Evolutionary conservation across 2,888 invertebrate genomes (phyloP), one percentile per base, ranked within the genome.

Genomic region (Cataglyphis rosenhaueri): DNA sequence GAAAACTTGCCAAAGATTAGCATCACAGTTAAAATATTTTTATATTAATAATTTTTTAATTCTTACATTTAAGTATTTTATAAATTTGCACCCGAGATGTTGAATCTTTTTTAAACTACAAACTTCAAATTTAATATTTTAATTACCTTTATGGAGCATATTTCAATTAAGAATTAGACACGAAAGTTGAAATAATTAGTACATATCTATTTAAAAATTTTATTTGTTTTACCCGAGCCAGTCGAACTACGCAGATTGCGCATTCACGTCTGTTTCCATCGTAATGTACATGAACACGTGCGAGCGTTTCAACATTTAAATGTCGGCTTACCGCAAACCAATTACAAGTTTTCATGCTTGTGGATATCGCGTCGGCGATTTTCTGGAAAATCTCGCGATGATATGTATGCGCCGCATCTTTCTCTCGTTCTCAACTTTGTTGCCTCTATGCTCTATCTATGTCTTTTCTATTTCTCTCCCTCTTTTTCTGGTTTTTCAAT

Each of bases 301-400:
- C 65, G 52, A 74, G n/a, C 29, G 35, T 41, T 15, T 41, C 64
- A 64, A 85, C 81, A 78, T 85, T 86, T 85, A 82, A 86, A 82
- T 78, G 81, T 81, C 75, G 81, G 64, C 74, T 85, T 83, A 85
- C 74, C 73, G 38, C 76, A 64, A 83, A 84, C 78, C 74, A 85
- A 86, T 85, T 86, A 78, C 83, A 82, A 83, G 68, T 82, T 85
- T 85, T 83, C 85, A 64, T 52, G 75, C 68, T 59, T 71, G 65
- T 35, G 81, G 66, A 76, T 64, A 66, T 84, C 73, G 66, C 76
- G 81, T 74, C 65, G 73, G 70, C 85, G 81, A 84, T 85, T 82
- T 85, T 41, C 84, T 70, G 74, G 70, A 35, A 44, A 85, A 85
- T 85, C 76, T 84, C 82, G 82, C 84, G 55, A 62, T 79, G 44